phyloP scores from a whole-genome alignment of 1,140 invertebrate genomes.

The Linepithema humile region DNA sequence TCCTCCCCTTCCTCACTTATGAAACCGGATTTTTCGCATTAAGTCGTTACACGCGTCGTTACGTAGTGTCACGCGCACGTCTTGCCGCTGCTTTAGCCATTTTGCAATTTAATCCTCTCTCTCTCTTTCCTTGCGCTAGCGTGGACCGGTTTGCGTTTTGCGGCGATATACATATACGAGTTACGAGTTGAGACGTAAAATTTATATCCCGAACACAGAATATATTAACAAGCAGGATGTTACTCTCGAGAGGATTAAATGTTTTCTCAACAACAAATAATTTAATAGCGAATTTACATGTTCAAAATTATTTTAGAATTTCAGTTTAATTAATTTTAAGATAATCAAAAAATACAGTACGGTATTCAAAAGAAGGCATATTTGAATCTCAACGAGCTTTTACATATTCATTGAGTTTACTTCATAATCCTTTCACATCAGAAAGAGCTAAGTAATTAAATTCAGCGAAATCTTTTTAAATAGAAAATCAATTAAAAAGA shows the following conservation, averaged over 20 bases:
- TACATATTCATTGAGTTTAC: background rate
- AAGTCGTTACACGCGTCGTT: background rate
- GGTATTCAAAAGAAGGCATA: background rate
- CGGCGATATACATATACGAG: background rate
- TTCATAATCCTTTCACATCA: background rate
- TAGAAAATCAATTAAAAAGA: background rate
- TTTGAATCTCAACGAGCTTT: background rate
- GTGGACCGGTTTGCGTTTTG: background rate
- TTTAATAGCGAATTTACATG: background rate
- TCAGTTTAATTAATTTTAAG: no score
- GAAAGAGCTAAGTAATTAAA: background rate
- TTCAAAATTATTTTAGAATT: background rate
- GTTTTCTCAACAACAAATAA: background rate
- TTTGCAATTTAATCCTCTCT: conserved; percentile 8
- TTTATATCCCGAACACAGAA: background rate
- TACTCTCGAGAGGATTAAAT: background rate
- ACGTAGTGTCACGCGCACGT: background rate
- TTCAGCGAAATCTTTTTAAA: background rate
- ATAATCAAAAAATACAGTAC: background rate
- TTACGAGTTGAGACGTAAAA: background rate
- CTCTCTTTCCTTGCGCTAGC: background rate
- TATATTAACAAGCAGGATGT: background rate
- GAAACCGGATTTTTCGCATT: conserved; percentile 30
- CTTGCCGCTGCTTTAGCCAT: background rate
- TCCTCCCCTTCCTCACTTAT: background rate